These are phyloP conservation scores for Nematostella vectensis DNA, from an alignment of 92 coral and sea anemone genomes.

Conservation along the genomic window DNA sequence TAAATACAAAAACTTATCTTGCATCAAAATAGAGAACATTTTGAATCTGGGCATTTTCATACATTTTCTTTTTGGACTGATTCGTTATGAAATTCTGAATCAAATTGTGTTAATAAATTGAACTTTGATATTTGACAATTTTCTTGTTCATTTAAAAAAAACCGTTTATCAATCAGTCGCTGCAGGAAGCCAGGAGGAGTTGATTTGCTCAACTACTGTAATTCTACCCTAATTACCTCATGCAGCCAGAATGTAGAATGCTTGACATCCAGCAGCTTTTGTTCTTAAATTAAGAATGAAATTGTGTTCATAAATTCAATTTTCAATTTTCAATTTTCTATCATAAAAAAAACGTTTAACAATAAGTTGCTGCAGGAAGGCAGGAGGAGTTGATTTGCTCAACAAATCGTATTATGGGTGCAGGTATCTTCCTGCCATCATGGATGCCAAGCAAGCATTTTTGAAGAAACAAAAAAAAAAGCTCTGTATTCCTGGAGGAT, in stretches of 20 bases:
- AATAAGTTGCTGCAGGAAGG: not conserved
- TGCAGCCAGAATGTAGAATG: not conserved
- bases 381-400: not conserved
- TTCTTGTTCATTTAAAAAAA: too few species aligned
- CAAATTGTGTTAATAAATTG: not conserved
- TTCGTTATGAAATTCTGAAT: too few species aligned
- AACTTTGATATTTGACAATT: too few species aligned
- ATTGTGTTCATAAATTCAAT: not conserved
- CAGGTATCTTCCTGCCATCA: constrained; percentile 37
- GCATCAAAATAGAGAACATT: not conserved
- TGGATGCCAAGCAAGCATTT: constrained; percentile 29
- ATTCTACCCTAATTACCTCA: too few species aligned
- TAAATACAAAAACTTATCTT: too few species aligned
- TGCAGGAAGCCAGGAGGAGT: not conserved
- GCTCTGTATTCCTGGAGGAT: constrained; percentile 14
- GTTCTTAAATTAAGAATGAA: too few species aligned
- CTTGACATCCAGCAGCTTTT: not conserved
- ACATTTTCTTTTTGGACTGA: too few species aligned
- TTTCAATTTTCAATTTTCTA: too few species aligned
- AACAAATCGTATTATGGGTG: constrained; percentile 13
- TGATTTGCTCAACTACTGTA: not conserved
- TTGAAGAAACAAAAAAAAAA: constrained; percentile 27
- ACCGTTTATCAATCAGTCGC: too few species aligned
- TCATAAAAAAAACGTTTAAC: too few species aligned
- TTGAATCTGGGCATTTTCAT: not conserved